Base-by-base conservation (phyloP, 2,888 invertebrate species). In the Platycheirus albimanus region DNA sequence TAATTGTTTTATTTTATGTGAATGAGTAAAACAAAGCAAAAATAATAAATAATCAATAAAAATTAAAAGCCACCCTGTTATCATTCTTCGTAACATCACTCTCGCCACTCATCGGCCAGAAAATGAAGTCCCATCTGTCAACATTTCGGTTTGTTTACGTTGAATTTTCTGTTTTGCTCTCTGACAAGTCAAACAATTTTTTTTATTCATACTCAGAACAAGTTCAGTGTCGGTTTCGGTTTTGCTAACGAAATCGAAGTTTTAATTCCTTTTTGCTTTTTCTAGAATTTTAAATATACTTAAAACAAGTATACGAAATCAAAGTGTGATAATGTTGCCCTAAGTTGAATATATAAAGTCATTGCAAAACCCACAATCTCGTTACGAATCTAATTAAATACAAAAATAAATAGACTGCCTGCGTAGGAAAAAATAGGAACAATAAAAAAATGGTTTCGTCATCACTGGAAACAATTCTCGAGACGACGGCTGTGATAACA, bases 401-500 rank as follows among this genome's bases (percentile, higher is more conserved):
- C 30, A n/a, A 1, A 20, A 56, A 33, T n/a, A n/a, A n/a, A n/a
- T n/a, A 43, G 10, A 36, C 49, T 13, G 47, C 43, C n/a, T n/a
- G 58, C 58, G 58, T 43, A 36, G 19, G 15, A 33, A 8, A 20
- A 13, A 38, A 15, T 17, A 51, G 58, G 1, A 24, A 66, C 4
- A 5, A 4, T 10, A 43, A 30, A 64, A 81, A 71, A 74, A 84
- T 84, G 84, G 74, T 75, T 79, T 79, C 79, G 76, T 77, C 81
- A 86, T 86, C 83, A 69, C 15, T 87, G 41, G 89, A 88, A 75
- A 85, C 89, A 7, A 47, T 91, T 64, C 64, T 90, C 69, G 88
- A 90, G 66, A 87, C 88, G 15, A 88, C 93, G 47, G 96, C 97
- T 38, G 95, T 96, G 52, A 91, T 94, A 78, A 94, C 95, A 84